Evolutionary conservation across 2,113 vertebrate genomes (phyloP).

Genomic region (Rhineura floridana): DNA sequence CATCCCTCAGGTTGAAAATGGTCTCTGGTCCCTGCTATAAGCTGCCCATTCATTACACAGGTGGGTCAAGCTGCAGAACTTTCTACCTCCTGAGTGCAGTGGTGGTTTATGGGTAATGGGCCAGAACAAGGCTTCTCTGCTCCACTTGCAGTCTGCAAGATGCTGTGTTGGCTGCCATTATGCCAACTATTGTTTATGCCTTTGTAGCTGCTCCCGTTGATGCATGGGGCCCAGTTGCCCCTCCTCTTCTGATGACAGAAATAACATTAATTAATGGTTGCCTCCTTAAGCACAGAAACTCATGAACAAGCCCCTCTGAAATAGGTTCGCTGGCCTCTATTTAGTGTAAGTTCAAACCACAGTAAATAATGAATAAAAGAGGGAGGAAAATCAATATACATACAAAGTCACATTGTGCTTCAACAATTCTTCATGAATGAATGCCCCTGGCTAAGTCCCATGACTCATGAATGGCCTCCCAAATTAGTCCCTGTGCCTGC

Average conservation of each 20-base stretch:
- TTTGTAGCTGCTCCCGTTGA: neutral
- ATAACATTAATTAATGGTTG: neutral
- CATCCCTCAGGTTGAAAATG: too few relatives aligned
- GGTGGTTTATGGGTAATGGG: too few relatives aligned
- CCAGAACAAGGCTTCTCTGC: neutral
- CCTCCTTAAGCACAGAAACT: neutral
- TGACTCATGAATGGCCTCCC: neutral
- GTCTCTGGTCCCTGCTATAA: too few relatives aligned
- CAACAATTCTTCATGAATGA: slow-evolving; percentile 6
- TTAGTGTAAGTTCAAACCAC: slow-evolving; percentile 6
- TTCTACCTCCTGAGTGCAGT: too few relatives aligned
- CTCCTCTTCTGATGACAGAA: neutral
- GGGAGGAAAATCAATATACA: slow-evolving; percentile 8
- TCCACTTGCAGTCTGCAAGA: neutral
- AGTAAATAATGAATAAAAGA: slow-evolving; percentile 30
- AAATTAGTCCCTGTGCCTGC: neutral
- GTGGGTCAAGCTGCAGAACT: too few relatives aligned
- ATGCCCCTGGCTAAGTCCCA: neutral
- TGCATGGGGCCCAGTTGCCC: neutral
- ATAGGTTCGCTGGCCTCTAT: neutral
- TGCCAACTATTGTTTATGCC: neutral
- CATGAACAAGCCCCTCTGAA: neutral
- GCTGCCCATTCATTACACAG: too few relatives aligned
- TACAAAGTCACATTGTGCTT: neutral
- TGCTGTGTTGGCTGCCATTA: neutral